Conservation (phyloP, 1,140 invertebrate species). For the Caenorhabditis tropicalis region DNA sequence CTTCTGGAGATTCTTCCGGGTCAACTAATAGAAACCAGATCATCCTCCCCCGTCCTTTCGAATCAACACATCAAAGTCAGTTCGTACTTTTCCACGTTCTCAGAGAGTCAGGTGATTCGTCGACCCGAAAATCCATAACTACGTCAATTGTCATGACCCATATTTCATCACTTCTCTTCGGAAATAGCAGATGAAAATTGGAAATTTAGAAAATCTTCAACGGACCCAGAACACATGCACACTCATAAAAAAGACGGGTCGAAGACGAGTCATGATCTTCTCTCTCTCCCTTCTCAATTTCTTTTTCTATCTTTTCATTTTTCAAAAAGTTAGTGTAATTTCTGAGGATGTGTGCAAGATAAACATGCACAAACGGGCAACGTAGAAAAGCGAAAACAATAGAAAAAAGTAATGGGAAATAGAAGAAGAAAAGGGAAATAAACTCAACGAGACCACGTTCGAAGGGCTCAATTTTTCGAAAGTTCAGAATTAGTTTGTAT, state of each 20-base stretch:
- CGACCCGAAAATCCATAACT: not conserved
- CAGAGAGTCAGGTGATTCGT: not conserved
- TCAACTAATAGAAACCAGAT: not conserved
- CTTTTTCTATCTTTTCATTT: not conserved
- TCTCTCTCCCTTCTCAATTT: too few relatives aligned
- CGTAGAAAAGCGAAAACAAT: constrained; percentile 15
- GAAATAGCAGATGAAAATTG: not conserved
- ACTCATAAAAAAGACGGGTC: constrained; percentile 20
- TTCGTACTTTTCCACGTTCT: not conserved
- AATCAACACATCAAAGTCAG: constrained; percentile 21
- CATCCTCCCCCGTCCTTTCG: not conserved
- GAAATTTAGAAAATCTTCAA: not conserved
- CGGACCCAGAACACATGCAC: constrained; percentile 2
- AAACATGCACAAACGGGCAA: constrained; percentile 13
- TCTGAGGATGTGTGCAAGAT: constrained; percentile 21
- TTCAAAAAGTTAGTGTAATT: constrained; percentile 6
- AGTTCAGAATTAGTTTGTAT: too few relatives aligned
- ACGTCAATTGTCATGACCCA: constrained; percentile 17
- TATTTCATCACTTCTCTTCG: not conserved
- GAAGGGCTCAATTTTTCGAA: too few relatives aligned
- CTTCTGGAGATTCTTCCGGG: not conserved
- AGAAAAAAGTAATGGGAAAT: not conserved
- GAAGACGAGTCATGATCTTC: constrained; percentile 16
- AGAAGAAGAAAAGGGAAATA: not conserved
- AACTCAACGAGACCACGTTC: too few relatives aligned